Base-by-base conservation (phyloP, 2,888 invertebrate genomes). In the Endotricha flammealis region DNA sequence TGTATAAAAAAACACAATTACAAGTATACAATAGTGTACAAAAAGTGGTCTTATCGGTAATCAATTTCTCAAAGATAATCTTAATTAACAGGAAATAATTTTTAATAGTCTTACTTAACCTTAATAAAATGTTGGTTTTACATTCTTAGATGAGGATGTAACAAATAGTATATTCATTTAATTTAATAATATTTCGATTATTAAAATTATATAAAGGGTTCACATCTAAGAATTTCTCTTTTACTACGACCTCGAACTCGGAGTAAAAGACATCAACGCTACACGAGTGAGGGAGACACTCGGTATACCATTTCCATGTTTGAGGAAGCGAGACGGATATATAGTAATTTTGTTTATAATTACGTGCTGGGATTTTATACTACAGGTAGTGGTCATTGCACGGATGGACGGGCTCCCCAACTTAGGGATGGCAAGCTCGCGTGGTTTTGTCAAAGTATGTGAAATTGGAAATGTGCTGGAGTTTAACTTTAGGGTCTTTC, bases 181-280 rank as follows among this genome's bases (percentile, higher is more conserved):
- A n/a, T n/a, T n/a, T n/a, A n/a, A n/a, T n/a, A n/a, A n/a, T n/a
- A n/a, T n/a, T n/a, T n/a, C n/a, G n/a, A n/a, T n/a, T n/a, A n/a
- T n/a, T n/a, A n/a, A n/a, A n/a, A n/a, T n/a, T n/a, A n/a, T n/a
- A n/a, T n/a, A n/a, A n/a, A n/a, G n/a, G n/a, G n/a, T n/a, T n/a
- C n/a, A n/a, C n/a, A 5, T 33, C 41, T 53, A 46, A 50, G 34
- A 33, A 38, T 43, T 59, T 57, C 44, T 38, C 53, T 33, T 75
- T 57, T 71, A 64, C 76, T 73, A 48, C 50, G 44, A 41, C 37
- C 34, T 55, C 52, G 59, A 64, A 57, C 61, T 64, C 58, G 61
- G 63, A 74, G 64, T 62, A 80, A 83, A 83, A 82, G 85, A 85
- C 80, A 75, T 85, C 80, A 82, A 83, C 83, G 83, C 71, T 35